Evolutionary conservation across 1,140 invertebrate species (phyloP).

Genomic region (Drosophila littoralis): DNA sequence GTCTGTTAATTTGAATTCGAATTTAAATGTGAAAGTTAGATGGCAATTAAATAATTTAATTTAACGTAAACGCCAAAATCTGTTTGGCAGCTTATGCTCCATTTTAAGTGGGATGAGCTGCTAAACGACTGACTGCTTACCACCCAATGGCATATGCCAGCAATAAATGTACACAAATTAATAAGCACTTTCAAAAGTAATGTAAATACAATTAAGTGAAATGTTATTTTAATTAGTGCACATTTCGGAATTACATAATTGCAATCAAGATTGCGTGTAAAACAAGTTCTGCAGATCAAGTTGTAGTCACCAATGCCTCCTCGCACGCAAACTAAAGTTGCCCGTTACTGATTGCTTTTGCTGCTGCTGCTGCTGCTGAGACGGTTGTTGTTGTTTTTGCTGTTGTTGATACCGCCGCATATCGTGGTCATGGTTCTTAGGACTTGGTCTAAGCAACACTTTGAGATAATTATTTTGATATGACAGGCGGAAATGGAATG

Average conservation of each 20-base stretch:
- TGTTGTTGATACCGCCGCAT: constrained; percentile 34
- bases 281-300: constrained; percentile 72
- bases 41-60: neutral
- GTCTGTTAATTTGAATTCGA: neutral
- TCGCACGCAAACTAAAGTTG: constrained; percentile 51
- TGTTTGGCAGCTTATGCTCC: neutral
- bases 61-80: neutral
- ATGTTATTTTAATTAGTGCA: constrained; percentile 78
- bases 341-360: constrained; percentile 40
- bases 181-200: constrained; percentile 33
- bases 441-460: constrained; percentile 60
- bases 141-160: constrained; percentile 6
- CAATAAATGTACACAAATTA: constrained; percentile 18
- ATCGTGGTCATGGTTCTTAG: constrained; percentile 44
- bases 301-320: constrained; percentile 48
- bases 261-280: constrained; percentile 76
- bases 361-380: neutral
- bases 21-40: neutral
- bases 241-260: constrained; percentile 81
- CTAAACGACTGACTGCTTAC: neutral
- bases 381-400: constrained; percentile 27
- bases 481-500: constrained; percentile 77
- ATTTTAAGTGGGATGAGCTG: neutral
- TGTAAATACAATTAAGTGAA: constrained; percentile 72
- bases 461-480: constrained; percentile 82